Percentiles rank a stretch among this genome's conserved stretches.
Conservation (phyloP, 2,888 invertebrate genomes). For the Noctua janthe region DNA sequence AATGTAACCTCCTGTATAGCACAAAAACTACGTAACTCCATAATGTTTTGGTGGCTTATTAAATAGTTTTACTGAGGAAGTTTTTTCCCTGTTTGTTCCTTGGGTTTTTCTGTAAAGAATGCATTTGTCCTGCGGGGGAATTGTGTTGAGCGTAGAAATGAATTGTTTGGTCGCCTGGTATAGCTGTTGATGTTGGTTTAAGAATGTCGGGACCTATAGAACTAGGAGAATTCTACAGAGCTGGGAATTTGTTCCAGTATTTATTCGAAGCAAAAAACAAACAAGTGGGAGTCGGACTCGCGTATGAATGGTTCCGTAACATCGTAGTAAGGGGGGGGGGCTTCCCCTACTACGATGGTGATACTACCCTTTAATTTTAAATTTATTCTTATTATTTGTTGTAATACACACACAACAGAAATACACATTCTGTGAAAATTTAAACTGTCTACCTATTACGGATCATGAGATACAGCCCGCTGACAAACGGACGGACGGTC, state of each 20-base stretch:
- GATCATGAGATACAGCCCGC: too few relatives aligned
- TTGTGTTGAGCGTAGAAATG: slow-evolving; percentile 3
- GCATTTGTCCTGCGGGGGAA: slow-evolving; percentile 33
- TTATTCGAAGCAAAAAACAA: too few relatives aligned
- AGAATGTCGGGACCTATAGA: neutral
- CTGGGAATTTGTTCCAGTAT: neutral
- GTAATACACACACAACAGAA: too few relatives aligned
- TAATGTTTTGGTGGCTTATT: slow-evolving; percentile 53
- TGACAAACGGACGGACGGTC: too few relatives aligned
- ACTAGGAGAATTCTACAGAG: neutral
- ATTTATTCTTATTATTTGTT: too few relatives aligned
- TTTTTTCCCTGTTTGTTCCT: slow-evolving; percentile 44
- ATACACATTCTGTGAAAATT: too few relatives aligned
- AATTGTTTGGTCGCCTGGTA: neutral
- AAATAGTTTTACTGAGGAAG: slow-evolving; percentile 57
- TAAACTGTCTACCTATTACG: too few relatives aligned
- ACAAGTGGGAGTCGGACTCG: too few relatives aligned
- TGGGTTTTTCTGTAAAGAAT: slow-evolving; percentile 42
- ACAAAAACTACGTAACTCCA: slow-evolving; percentile 36
- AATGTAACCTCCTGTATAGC: slow-evolving; percentile 9
- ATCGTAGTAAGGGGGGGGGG: too few relatives aligned
- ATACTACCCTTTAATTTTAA: too few relatives aligned
- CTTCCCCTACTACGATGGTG: too few relatives aligned
- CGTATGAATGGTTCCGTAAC: too few relatives aligned
- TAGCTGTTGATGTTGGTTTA: neutral